phyloP scores from a whole-genome alignment of 92 coral and sea anemone species.

The Muricea muricata region DNA sequence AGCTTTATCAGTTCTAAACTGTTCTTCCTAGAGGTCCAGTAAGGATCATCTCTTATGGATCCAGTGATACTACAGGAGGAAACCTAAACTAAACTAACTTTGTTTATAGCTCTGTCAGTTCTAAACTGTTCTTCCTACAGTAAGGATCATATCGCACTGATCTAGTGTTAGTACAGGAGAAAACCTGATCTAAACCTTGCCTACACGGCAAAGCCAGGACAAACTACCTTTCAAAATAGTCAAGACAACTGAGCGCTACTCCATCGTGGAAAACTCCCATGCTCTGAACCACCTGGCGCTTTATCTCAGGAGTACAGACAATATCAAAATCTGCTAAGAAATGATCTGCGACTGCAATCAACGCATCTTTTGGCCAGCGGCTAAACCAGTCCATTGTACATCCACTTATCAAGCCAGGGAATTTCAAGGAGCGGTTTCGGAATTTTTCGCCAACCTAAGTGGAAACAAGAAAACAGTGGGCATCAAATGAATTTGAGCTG shows the following conservation, averaged over 20 bases:
- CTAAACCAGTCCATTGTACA: conserved; percentile 99
- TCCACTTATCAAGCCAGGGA: conserved; percentile 96
- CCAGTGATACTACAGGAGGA: too few relatives aligned
- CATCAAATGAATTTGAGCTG: neutral
- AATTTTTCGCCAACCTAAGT: conserved; percentile 98
- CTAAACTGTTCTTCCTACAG: too few relatives aligned
- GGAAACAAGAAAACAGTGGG: too few relatives aligned
- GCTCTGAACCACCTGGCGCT: conserved; percentile 86
- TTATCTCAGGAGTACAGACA: conserved; percentile 85
- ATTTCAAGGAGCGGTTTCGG: conserved; percentile 93
- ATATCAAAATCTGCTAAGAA: conserved; percentile 86
- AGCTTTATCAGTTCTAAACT: too few relatives aligned
- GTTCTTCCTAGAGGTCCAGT: too few relatives aligned
- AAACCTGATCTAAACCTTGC: too few relatives aligned
- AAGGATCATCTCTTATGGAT: too few relatives aligned
- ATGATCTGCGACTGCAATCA: conserved; percentile 96
- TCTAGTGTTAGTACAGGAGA: too few relatives aligned
- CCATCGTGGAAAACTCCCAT: conserved; percentile 89
- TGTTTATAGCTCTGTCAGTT: too few relatives aligned
- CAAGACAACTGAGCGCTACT: conserved; percentile 89
- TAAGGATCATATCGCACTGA: too few relatives aligned
- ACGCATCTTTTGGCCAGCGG: conserved; percentile 99
- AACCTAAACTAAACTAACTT: too few relatives aligned
- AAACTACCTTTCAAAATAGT: conserved; percentile 97
- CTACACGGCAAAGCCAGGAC: too few relatives aligned